Percentiles rank a stretch among this genome's conserved stretches.
phyloP scores from a whole-genome alignment of 2,797 vertebrate genomes.

The Notoglanidium macrostoma region DNA sequence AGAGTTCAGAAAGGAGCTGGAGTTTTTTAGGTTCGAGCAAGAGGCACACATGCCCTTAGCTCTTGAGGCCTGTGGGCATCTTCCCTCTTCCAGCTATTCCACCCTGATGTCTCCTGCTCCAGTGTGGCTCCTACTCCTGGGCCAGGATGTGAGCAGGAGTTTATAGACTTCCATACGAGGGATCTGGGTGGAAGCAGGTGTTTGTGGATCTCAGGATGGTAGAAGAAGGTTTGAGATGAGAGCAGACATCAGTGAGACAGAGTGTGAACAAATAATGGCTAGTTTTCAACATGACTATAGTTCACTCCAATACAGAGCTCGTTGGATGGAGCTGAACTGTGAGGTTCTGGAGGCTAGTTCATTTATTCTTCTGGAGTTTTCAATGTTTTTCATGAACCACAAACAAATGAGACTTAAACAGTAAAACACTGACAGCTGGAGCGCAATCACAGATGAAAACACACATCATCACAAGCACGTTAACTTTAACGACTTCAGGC shows the following conservation, averaged over 20 bases:
- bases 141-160: background rate
- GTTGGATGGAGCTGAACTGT: background rate
- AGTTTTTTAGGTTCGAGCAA: background rate
- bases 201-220: background rate
- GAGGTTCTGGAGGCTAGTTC: background rate
- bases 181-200: background rate
- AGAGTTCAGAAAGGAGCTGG: background rate
- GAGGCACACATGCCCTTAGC: background rate
- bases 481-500: background rate
- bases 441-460: background rate
- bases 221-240: background rate
- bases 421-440: background rate
- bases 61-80: background rate
- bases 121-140: background rate
- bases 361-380: background rate
- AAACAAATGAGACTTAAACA: background rate
- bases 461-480: background rate
- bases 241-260: background rate
- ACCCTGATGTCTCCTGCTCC: background rate
- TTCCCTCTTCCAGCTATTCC: background rate
- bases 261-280: background rate
- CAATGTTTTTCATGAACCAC: background rate
- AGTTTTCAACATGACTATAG: background rate
- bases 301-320: background rate
- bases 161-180: background rate